Conservation (phyloP, 1,140 invertebrate species). For the Macrobrachium nipponense region DNA sequence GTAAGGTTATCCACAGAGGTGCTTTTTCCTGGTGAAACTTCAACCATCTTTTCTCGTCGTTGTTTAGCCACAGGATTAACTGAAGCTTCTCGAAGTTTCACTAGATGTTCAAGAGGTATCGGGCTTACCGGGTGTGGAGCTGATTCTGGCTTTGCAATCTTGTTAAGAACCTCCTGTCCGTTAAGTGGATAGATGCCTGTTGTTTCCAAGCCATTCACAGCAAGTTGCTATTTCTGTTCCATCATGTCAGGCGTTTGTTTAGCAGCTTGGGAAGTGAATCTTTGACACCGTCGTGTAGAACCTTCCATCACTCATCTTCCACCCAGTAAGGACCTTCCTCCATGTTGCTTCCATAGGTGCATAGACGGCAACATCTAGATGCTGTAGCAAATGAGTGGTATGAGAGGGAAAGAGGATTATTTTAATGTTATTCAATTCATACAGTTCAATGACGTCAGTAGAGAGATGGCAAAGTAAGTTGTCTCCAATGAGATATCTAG, state of each 20-base stretch:
- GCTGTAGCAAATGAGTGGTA: slow-evolving; percentile 19
- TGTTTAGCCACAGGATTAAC: no score
- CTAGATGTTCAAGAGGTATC: no score
- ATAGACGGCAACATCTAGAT: slow-evolving; percentile 10
- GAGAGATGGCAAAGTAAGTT: background rate
- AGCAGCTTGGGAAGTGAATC: background rate
- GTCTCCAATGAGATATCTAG: background rate
- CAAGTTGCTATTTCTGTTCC: background rate
- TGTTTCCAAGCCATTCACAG: background rate
- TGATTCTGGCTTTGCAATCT: no score
- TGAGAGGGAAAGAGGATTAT: background rate
- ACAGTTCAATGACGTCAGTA: background rate
- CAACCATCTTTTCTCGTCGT: no score
- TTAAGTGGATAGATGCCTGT: slow-evolving; percentile 14
- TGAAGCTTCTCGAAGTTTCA: no score
- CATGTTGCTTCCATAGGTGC: background rate
- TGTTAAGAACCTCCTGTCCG: no score
- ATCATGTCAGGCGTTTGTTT: background rate
- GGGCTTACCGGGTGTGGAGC: no score
- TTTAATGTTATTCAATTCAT: background rate
- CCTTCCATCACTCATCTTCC: background rate
- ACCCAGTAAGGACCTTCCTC: slow-evolving; percentile 9
- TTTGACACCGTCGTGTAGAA: background rate
- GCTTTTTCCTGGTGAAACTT: no score
- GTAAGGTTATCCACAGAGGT: no score